A percentile compares a stretch with the other conserved stretches of the same genome.
phyloP scores from a whole-genome alignment of 2,797 vertebrate species.

The Rousettus madagascariensis region DNA sequence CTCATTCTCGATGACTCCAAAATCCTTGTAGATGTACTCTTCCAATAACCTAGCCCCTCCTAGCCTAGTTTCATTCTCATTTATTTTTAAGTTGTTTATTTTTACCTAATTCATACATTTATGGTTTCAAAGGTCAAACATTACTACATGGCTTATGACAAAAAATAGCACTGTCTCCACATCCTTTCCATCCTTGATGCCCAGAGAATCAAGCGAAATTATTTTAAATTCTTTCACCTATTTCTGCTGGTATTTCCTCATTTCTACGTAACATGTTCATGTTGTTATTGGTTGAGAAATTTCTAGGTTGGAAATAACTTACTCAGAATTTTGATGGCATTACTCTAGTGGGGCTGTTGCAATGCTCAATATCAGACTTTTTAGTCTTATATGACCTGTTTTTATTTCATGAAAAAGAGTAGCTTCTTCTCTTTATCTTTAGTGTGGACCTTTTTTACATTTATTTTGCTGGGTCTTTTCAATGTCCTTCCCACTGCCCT shows the following conservation, averaged over 20 bases:
- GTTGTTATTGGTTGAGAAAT: neutral
- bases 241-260: neutral
- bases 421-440: neutral
- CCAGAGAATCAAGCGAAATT: neutral
- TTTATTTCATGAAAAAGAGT: neutral
- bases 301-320: neutral
- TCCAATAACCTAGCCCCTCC: neutral
- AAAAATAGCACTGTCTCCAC: neutral
- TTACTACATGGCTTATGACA: neutral
- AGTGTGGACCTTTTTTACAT: neutral
- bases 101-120: neutral
- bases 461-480: neutral
- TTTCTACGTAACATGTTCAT: neutral
- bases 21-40: neutral
- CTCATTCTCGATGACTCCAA: neutral
- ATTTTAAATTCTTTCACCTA: neutral
- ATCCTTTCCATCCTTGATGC: neutral
- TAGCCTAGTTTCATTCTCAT: neutral
- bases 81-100: conserved; percentile 12
- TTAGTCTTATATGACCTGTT: neutral
- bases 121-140: neutral
- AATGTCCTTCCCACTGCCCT: neutral
- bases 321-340: neutral
- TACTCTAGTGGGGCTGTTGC: neutral
- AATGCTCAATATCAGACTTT: neutral